Conservation (phyloP, 2,113 vertebrate genomes). For the Sprattus sprattus region DNA sequence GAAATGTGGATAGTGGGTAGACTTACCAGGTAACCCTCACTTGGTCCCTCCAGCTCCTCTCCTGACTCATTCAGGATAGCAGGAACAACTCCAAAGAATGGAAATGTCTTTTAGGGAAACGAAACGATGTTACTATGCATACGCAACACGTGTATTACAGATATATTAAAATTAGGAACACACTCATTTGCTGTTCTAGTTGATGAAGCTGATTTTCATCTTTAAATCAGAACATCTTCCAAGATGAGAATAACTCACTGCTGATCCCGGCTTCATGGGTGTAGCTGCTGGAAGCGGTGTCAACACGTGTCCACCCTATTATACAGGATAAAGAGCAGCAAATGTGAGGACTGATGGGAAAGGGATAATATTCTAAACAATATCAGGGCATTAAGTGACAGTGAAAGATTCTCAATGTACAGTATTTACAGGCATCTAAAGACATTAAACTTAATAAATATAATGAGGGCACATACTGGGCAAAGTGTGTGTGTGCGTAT, state of each 20-base stretch:
- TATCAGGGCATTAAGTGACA: not conserved
- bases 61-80: constrained; percentile 91
- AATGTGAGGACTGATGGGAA: not conserved
- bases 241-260: constrained; percentile 76
- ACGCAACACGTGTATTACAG: no score
- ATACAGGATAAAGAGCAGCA: constrained; percentile 33
- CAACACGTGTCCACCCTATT: constrained; percentile 93
- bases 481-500: no score
- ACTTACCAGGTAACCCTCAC: constrained; percentile 92
- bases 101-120: constrained; percentile 78
- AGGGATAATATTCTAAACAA: not conserved
- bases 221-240: not conserved
- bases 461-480: no score
- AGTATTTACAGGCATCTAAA: not conserved
- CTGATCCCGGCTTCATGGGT: constrained; percentile 92
- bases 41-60: constrained; percentile 92
- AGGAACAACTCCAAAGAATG: constrained; percentile 94
- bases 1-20: not conserved
- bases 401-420: not conserved
- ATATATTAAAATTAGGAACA: not conserved
- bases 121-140: not conserved
- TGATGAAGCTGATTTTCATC: not conserved
- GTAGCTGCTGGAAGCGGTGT: constrained; percentile 91
- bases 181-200: not conserved
- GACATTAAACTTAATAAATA: not conserved